Conservation (phyloP, 2,888 invertebrate species). For the Ormyrus pomaceus region DNA sequence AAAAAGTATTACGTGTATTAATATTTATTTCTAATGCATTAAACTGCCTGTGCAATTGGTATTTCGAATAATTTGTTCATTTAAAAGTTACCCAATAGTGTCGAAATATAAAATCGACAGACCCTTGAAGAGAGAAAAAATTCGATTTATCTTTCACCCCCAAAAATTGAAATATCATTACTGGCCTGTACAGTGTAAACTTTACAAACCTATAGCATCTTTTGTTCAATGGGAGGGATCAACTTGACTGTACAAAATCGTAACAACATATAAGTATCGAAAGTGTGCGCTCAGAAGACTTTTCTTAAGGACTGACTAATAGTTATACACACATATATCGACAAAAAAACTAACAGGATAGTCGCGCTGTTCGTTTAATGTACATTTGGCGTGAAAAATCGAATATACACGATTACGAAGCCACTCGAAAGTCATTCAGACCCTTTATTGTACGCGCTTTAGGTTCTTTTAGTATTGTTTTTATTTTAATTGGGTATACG, state of each 20-base stretch:
- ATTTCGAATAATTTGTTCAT: background rate
- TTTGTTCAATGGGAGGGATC: conserved; percentile 52
- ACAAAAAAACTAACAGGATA: conserved; percentile 35
- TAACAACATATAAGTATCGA: conserved; percentile 56
- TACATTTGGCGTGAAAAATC: conserved; percentile 43
- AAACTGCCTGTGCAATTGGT: background rate
- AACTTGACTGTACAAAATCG: conserved; percentile 58
- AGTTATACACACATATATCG: conserved; percentile 25
- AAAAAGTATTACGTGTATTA: background rate
- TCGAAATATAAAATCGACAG: background rate
- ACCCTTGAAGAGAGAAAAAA: background rate
- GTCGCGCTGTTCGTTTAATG: conserved; percentile 28
- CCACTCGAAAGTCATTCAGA: conserved; percentile 47
- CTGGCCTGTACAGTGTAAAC: conserved; percentile 25
- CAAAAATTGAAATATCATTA: conserved; percentile 7
- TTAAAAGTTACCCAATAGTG: conserved; percentile 6
- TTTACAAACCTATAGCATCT: conserved; percentile 26
- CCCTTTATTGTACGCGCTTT: conserved; percentile 13
- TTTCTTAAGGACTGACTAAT: conserved; percentile 44
- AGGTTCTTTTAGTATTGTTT: background rate
- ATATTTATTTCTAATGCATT: background rate
- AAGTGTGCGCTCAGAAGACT: conserved; percentile 63
- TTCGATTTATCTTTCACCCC: background rate
- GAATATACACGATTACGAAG: conserved; percentile 48
- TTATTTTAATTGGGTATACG: conserved; percentile 14